phyloP scores from a whole-genome alignment of 2,888 invertebrate genomes.

The Microchrysa polita region DNA sequence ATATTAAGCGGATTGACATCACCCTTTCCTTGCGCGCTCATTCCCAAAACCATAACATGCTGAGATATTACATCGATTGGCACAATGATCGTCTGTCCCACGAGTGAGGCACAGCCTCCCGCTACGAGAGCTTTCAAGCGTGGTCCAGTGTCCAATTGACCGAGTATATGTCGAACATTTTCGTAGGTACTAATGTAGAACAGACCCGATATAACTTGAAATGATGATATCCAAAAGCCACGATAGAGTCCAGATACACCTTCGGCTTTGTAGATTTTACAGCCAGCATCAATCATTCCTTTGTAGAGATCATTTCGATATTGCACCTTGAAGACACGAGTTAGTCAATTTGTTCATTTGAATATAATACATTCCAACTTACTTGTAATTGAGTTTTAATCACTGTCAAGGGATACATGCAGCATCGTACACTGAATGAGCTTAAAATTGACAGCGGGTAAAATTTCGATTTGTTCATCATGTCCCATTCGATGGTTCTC shows the following conservation, averaged over 20 bases:
- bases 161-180: conserved; percentile 83
- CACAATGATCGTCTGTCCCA: conserved; percentile 94
- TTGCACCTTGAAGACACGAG: conserved; percentile 64
- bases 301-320: conserved; percentile 83
- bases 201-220: conserved; percentile 85
- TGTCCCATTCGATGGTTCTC: conserved; percentile 94
- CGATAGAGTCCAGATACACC: conserved; percentile 89
- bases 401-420: conserved; percentile 91
- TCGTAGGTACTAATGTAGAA: conserved; percentile 96
- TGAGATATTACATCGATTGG: conserved; percentile 97
- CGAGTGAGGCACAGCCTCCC: conserved; percentile 90
- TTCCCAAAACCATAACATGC: conserved; percentile 93
- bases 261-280: conserved; percentile 85
- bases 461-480: conserved; percentile 97
- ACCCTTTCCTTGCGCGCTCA: conserved; percentile 64
- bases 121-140: conserved; percentile 79
- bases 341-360: neutral
- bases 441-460: conserved; percentile 92
- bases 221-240: conserved; percentile 95
- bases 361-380: neutral
- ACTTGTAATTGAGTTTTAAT: conserved; percentile 95
- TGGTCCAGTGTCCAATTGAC: conserved; percentile 64
- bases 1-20: conserved; percentile 81
- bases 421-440: conserved; percentile 69
- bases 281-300: conserved; percentile 88